A percentile compares a stretch with the other conserved stretches of the same genome.
Conservation (phyloP, 2,888 invertebrate genomes). For the Meteorus cinctellus region DNA sequence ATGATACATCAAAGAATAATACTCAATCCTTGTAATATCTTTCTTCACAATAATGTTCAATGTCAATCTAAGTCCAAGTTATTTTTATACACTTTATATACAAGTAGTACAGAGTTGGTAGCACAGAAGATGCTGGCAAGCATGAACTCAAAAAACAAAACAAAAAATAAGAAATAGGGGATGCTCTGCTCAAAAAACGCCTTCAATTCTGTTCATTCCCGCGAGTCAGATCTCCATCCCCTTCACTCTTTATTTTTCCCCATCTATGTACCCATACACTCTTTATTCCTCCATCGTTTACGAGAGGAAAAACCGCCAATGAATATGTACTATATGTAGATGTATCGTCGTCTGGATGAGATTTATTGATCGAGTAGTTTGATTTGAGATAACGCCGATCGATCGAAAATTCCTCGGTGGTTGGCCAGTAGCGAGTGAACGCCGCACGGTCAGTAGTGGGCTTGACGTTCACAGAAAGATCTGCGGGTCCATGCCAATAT, state of each 20-base stretch:
- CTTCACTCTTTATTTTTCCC: not conserved
- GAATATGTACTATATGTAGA: conserved; percentile 32
- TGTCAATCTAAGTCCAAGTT: not conserved
- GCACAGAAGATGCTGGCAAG: conserved; percentile 20
- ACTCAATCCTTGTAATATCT: no score
- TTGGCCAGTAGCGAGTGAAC: not conserved
- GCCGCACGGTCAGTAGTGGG: not conserved
- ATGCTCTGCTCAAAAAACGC: not conserved
- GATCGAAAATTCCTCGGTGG: conserved; percentile 35
- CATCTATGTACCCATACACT: not conserved
- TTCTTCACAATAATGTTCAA: not conserved
- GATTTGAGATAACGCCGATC: conserved; percentile 39
- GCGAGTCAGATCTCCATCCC: no score
- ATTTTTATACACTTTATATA: not conserved
- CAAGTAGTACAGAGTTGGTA: not conserved
- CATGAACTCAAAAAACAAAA: conserved; percentile 16
- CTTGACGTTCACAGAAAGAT: conserved; percentile 16
- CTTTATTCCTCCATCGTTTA: conserved; percentile 14
- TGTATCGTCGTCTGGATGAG: conserved; percentile 32
- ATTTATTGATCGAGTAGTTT: conserved; percentile 40
- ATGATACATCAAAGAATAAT: no score
- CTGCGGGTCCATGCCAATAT: conserved; percentile 29
- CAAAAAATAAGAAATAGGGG: not conserved
- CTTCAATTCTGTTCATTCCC: no score
- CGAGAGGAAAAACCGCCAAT: conserved; percentile 23